These are phyloP conservation scores for Argentina silus DNA, from an alignment of 2,797 vertebrate species.

Conservation along the genomic window DNA sequence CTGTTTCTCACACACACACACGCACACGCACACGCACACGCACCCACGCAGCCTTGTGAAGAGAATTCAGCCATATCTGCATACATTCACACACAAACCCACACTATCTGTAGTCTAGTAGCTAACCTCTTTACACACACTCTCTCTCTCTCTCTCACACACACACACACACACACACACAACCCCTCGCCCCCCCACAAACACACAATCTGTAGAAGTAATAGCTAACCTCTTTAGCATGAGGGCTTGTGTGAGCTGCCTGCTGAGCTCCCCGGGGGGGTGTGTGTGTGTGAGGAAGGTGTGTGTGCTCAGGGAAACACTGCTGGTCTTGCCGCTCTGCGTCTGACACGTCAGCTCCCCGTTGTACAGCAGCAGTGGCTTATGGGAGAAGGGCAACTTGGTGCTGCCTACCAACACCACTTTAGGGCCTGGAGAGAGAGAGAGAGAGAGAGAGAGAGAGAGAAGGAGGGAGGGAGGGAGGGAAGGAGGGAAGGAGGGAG, in stretches of 20 bases:
- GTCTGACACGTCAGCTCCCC: conserved; percentile 96
- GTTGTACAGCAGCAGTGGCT: conserved; percentile 91
- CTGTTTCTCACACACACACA: conserved; percentile 13
- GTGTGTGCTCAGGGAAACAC: conserved; percentile 86
- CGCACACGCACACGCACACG: background rate
- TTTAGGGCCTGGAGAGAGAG: conserved; percentile 79
- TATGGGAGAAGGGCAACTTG: conserved; percentile 90
- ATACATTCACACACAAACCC: no score
- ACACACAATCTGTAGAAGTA: background rate
- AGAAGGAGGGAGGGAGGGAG: background rate
- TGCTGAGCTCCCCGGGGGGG: conserved; percentile 66
- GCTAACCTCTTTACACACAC: no score
- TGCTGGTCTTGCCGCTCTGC: conserved; percentile 89
- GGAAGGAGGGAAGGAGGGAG: background rate
- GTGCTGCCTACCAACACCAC: conserved; percentile 89
- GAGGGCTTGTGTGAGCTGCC: conserved; percentile 84
- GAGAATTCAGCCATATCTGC: no score
- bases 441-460: background rate
- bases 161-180: conserved; percentile 14
- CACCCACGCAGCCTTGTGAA: background rate
- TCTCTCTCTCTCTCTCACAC: no score
- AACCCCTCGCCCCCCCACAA: background rate
- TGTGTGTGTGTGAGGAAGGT: conserved; percentile 78
- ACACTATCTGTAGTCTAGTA: no score
- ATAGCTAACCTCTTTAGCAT: conserved; percentile 86